phyloP scores from a whole-genome alignment of 2,113 vertebrate species.

The Solea solea region DNA sequence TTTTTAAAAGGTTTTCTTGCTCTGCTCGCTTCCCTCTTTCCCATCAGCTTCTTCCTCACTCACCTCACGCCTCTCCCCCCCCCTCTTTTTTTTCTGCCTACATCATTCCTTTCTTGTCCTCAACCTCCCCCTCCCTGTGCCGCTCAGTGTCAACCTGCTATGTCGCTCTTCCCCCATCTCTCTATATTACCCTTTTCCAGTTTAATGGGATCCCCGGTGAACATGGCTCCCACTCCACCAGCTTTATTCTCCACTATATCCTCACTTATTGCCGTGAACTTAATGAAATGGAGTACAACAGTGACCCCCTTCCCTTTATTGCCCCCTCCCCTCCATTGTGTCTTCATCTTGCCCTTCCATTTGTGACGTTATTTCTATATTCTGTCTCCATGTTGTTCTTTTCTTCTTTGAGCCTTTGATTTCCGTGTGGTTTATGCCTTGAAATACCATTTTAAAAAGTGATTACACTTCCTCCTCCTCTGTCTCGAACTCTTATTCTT shows the following conservation, averaged over 20 bases:
- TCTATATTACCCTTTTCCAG: constrained; percentile 52
- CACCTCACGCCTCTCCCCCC: constrained; percentile 7
- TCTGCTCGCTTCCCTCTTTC: constrained; percentile 2
- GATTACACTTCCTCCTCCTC: background rate
- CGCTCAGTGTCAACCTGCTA: constrained; percentile 41
- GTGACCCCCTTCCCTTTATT: constrained; percentile 26
- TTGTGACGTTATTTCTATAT: background rate
- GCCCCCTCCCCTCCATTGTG: background rate
- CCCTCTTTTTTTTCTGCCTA: constrained; percentile 23
- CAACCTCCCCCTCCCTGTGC: constrained; percentile 23
- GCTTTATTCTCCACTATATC: constrained; percentile 42
- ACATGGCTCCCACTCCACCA: constrained; percentile 51
- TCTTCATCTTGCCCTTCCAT: background rate
- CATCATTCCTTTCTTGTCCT: constrained; percentile 25
- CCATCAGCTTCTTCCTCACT: constrained; percentile 11
- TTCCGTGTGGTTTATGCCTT: constrained; percentile 1
- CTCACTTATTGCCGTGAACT: constrained; percentile 59
- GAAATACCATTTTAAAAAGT: constrained; percentile 10
- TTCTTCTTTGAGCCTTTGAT: constrained; percentile 20
- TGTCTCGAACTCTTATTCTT: constrained; percentile 16
- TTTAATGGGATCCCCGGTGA: constrained; percentile 70
- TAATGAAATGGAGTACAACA: constrained; percentile 67
- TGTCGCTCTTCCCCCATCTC: constrained; percentile 36
- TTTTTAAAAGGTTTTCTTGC: constrained; percentile 33
- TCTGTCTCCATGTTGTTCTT: constrained; percentile 15